These are phyloP conservation scores for Ctenomys sociabilis DNA, from an alignment of 2,113 vertebrate genomes.

Conservation along the genomic window DNA sequence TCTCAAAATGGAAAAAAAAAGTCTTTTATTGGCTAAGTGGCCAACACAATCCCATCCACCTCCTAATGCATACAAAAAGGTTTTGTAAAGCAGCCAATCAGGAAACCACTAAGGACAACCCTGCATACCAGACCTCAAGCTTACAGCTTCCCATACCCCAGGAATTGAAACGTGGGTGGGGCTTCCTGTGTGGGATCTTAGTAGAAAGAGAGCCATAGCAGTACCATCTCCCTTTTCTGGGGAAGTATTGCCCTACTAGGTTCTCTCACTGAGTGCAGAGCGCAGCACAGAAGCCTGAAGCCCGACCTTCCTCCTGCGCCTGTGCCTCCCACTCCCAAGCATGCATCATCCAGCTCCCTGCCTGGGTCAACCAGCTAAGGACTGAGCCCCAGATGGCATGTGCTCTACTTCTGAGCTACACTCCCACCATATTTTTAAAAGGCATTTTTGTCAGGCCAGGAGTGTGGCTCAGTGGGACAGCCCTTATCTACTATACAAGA, in stretches of 20 bases:
- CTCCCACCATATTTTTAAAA: background rate
- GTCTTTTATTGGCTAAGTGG: background rate
- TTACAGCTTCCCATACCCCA: background rate
- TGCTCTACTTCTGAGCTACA: background rate
- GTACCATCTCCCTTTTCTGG: background rate
- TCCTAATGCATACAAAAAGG: background rate
- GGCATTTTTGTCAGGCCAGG: background rate
- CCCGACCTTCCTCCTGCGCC: background rate
- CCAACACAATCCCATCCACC: background rate
- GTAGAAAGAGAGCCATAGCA: background rate
- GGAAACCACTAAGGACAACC: background rate
- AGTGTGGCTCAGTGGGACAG: background rate
- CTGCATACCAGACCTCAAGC: background rate
- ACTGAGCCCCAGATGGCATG: background rate
- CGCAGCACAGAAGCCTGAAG: background rate
- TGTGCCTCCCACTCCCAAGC: accelerated
- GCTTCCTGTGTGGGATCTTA: background rate
- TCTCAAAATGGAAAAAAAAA: background rate
- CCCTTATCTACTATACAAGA: background rate
- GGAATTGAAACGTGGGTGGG: background rate
- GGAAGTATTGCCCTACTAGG: background rate
- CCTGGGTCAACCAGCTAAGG: background rate
- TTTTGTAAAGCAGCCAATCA: background rate
- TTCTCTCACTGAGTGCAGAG: background rate
- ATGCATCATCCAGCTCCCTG: background rate